Conservation (phyloP, 2,888 invertebrate species). For the Metalampra italica region DNA sequence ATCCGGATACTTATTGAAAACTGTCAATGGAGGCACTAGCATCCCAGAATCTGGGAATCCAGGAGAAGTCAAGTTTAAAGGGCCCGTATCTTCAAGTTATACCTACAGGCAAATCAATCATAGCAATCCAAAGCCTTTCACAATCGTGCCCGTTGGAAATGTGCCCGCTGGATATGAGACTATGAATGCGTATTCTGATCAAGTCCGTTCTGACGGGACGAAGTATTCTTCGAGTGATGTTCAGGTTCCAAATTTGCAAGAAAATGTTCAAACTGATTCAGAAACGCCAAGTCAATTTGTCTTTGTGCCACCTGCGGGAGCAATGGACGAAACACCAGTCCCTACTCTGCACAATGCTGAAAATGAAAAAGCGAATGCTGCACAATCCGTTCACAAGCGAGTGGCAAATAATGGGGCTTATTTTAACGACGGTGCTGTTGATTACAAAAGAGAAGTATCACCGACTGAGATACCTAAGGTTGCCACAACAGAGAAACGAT, state of each 20-base stretch:
- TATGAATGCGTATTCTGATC: too few species aligned
- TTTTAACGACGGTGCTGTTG: conserved; percentile 4
- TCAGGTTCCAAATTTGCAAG: background rate
- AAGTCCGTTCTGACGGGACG: conserved; percentile 4
- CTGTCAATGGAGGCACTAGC: background rate
- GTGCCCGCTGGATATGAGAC: background rate
- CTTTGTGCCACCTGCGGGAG: conserved; percentile 20
- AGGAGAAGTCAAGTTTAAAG: background rate
- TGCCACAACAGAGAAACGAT: background rate
- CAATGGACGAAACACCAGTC: conserved; percentile 1
- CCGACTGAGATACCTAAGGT: background rate
- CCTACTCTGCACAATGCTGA: background rate
- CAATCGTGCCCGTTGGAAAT: conserved; percentile 20
- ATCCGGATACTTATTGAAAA: background rate
- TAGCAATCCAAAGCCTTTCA: conserved; percentile 17
- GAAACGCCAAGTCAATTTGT: conserved; percentile 17
- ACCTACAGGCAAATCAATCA: conserved; percentile 21
- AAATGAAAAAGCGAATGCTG: background rate
- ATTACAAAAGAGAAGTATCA: background rate
- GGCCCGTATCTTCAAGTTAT: conserved; percentile 18
- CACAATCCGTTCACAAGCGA: conserved; percentile 4
- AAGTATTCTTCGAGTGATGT: background rate
- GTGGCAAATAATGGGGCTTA: background rate
- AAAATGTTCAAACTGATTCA: background rate
- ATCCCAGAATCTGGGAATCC: background rate